Evolutionary conservation across 2,888 invertebrate genomes (phyloP), one percentile per base, ranked within the genome.

Genomic region (Acanthopleura granulata): DNA sequence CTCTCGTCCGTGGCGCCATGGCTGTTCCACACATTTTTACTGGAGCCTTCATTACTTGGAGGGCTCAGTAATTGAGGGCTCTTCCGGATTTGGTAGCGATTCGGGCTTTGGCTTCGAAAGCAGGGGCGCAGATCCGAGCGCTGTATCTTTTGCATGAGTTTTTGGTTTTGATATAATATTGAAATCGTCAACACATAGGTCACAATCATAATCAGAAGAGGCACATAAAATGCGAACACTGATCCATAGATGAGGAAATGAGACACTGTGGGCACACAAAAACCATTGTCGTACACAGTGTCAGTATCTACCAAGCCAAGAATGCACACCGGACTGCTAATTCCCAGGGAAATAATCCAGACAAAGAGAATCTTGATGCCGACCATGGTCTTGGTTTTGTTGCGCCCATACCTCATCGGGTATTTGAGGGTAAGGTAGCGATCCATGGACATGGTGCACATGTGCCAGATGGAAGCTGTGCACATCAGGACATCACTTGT

Each of bases 141-240:
- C 15, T 85, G 84, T 25, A 86, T 84, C 14, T 80, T 79, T 69
- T 79, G 77, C 86, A 87, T 86, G 49, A 86, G 76, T 15, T 80
- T 81, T 74, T 90, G 89, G 91, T 97, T 97, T 80, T 94, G 92
- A 74, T 96, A 96, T 85, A 98, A 92, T 49, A 98, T 92, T 76
- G 95, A 93, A 22, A 97, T 96, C 0, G 98, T 98, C 83, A 97
- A 92, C 14, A 96, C 95, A 89, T 98, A 98, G 4, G 97, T 97
- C 77, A 97, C 92, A 87, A 97, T 93, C 98, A 98, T 98, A 82
- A 98, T 97, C 66, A 94, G 93, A 81, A 98, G 92, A 0, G 98
- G 98, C 80, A 98, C 96, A 92, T 97, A 97, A 92, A 98, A 98
- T 84, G 97, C 97, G 85, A 97, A 95, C 84, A 98, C 95, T 74